Evolutionary conservation across 2,113 vertebrate genomes (phyloP).

Genomic region (Vulpes ferrilata): DNA sequence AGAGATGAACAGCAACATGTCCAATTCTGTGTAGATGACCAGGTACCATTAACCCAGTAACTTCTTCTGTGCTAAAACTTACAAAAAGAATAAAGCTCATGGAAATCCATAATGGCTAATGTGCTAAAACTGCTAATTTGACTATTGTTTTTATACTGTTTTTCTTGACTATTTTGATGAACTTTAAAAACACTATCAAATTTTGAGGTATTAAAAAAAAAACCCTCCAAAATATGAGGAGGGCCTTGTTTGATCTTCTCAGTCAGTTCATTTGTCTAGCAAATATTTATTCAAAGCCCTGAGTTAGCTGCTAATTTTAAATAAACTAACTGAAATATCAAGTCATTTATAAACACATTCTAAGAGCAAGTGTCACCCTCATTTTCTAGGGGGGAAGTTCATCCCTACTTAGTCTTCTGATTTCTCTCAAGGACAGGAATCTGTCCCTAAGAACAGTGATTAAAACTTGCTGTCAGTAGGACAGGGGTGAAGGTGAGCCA

Average conservation of each 20-base stretch:
- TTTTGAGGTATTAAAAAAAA: background rate
- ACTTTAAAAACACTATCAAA: conserved; percentile 38
- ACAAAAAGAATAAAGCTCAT: background rate
- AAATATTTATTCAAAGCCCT: conserved; percentile 78
- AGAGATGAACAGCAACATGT: background rate
- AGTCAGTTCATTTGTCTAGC: conserved; percentile 65
- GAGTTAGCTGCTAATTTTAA: conserved; percentile 78
- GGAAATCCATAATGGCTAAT: background rate
- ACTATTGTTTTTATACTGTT: conserved; percentile 14
- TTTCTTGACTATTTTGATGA: conserved; percentile 46
- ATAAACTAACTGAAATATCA: conserved; percentile 72
- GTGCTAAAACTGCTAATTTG: background rate
- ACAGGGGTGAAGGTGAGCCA: background rate
- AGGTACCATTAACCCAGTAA: background rate
- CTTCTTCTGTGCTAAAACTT: conserved; percentile 59
- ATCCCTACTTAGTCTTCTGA: conserved; percentile 15
- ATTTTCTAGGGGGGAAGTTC: conserved; percentile 39
- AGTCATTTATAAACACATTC: conserved; percentile 74
- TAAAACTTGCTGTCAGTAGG: background rate
- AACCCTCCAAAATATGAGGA: background rate
- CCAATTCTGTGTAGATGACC: background rate
- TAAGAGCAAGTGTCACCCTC: conserved; percentile 50
- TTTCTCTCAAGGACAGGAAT: conserved; percentile 19
- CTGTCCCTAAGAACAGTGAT: background rate
- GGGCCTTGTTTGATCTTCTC: conserved; percentile 65